Evolutionary conservation across 2,113 vertebrate species (phyloP), one percentile per base, ranked within the genome.

Genomic region (Melanocharis versteri): DNA sequence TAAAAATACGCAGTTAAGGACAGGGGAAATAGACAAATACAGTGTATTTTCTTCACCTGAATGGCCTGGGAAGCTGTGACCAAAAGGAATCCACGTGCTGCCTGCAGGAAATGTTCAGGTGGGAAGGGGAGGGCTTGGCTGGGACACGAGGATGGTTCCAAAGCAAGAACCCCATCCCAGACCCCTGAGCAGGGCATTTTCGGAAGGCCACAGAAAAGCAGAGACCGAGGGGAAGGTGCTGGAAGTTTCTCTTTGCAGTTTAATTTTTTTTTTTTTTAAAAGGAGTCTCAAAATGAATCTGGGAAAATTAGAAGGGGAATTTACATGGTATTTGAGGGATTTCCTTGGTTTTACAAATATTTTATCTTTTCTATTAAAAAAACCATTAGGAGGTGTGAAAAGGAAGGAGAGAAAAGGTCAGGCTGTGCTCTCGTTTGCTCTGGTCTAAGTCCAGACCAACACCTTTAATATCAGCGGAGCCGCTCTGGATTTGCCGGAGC

Each of bases 241-340:
- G 40, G 66, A 47, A 20, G 7, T 53, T 89, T 35, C 48, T 64
- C 24, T 40, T 35, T n/a, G 77, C 30, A 9, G 23, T 20, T 77
- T 7, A 6, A 23, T 42, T 17, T 37, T 30, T 30, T 60, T 60
- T 35, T 10, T 45, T n/a, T 33, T 35, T 20, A 9, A 0, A 6
- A 56, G 15, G 26, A n/a, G 39, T 31, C 92, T 95, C 48, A 72
- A 91, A 60, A 79, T 9, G 66, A 96, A 76, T 90, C 90, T 81
- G 51, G 68, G 60, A 93, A 96, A 96, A 96, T 94, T 96, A 96
- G 79, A 77, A 84, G 77, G 88, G 85, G 92, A 90, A 96, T 96
- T 95, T 96, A 93, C 90, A 89, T 94, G 90, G 96, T 94, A 96
- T 97, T 97, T 96, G 93, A 97, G 85, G 93, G 93, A 96, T 97